Base-by-base conservation (phyloP, 2,888 invertebrate genomes). In the Andrena dorsata region DNA sequence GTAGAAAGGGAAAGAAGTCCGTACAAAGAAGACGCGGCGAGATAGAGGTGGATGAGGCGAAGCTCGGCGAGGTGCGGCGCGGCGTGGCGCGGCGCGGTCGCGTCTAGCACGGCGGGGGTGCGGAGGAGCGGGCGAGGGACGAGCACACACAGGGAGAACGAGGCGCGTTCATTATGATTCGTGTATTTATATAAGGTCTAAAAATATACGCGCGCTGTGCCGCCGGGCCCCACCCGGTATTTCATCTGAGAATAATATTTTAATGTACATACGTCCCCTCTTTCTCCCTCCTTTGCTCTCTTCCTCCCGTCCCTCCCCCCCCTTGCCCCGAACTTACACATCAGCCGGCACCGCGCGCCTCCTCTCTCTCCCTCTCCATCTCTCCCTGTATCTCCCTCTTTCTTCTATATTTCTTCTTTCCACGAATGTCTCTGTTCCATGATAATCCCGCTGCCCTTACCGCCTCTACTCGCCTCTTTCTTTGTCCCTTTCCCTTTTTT, bases 211-310 rank as follows among this genome's bases (percentile, higher is more conserved):
- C 83, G 83, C 83, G 86, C 87, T 89, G 86, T 91, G 92, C 92
- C 90, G 92, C 91, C 93, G 92, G 92, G 93, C 93, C 92, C 93
- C 93, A 91, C 93, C 93, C 93, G 93, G 93, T 93, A 93, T 93
- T 93, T 93, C 93, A 94, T 94, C 93, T 93, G 93, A 93, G 93
- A 93, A 94, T 94, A 94, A 93, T 94, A 93, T 93, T 93, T 93
- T 93, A 93, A 93, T 94, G 92, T 93, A 92, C 92, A 90, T 90
- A 91, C 89, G 89, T 84, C 84, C 84, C 83, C 88, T 80, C 83
- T 80, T 76, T 76, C 76, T 83, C 87, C 60, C 70, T 66, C 51
- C 81, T 63, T 61, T 68, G 35, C 68, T 8, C 56, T 47, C 35
- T 23, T 20, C 51, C 35, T 32, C 56, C 20, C 30, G 28, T 51